Evolutionary conservation across 1,140 invertebrate genomes (phyloP).

Genomic region (Diachasmimorpha longicaudata): DNA sequence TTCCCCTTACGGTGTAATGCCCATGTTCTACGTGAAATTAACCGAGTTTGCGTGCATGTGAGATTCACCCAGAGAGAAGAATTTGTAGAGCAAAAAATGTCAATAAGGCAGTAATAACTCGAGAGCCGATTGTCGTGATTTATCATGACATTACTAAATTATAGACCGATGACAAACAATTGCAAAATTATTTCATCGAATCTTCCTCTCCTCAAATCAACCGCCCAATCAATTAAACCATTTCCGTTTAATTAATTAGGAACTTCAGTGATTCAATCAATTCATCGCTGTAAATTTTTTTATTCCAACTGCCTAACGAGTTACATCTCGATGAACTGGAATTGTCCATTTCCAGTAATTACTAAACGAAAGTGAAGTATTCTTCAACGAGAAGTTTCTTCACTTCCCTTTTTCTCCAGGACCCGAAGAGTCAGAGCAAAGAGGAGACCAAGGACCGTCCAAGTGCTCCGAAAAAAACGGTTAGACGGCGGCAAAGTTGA

Average conservation of each 20-base stretch:
- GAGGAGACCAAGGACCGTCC: neutral
- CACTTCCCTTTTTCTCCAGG: neutral
- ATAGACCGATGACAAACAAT: neutral
- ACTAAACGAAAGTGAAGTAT: neutral
- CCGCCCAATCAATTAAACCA: neutral
- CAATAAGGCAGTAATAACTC: neutral
- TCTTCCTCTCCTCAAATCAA: neutral
- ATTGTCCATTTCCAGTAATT: neutral
- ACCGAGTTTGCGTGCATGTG: slow-evolving; percentile 10
- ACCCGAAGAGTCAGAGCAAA: neutral
- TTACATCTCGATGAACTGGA: neutral
- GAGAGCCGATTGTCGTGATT: neutral
- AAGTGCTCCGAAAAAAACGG: slow-evolving; percentile 9
- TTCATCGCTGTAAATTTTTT: no score
- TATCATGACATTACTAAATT: neutral
- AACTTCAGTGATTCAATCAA: neutral
- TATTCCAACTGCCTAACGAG: neutral
- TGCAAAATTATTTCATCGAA: neutral
- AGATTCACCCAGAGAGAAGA: neutral
- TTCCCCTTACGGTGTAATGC: neutral
- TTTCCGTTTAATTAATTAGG: neutral
- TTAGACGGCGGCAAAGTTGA: slow-evolving; percentile 29
- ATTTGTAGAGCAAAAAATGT: neutral
- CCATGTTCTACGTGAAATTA: slow-evolving; percentile 5
- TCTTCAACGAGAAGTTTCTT: neutral